Percentiles rank a stretch among this genome's conserved stretches.
phyloP scores from a whole-genome alignment of 1,140 invertebrate genomes.

The Paraescarpia echinospica region DNA sequence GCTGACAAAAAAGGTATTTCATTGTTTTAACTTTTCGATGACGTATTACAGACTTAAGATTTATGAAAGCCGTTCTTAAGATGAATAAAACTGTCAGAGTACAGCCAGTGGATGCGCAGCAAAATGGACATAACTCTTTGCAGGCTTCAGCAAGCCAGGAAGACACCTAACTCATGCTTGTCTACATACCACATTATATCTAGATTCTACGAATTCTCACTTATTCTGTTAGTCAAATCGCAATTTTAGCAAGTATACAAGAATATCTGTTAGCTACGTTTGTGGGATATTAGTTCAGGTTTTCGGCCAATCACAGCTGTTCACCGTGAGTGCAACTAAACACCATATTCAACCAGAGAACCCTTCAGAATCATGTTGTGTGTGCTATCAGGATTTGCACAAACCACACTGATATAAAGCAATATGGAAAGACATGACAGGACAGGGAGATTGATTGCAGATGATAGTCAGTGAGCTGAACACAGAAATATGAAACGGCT shows the following conservation, averaged over 20 bases:
- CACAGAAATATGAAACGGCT: not conserved
- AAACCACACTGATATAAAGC: not conserved
- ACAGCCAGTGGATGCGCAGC: not conserved
- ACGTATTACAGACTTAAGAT: no score
- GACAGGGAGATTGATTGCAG: no score
- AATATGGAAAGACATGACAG: not conserved
- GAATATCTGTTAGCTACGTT: not conserved
- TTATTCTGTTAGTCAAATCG: not conserved
- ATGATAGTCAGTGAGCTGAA: not conserved
- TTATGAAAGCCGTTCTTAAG: not conserved
- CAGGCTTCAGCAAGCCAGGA: not conserved
- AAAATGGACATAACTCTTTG: not conserved
- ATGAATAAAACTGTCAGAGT: not conserved
- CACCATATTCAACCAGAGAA: not conserved
- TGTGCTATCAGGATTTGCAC: not conserved
- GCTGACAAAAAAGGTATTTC: no score
- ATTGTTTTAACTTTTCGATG: no score
- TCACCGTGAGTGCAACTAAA: not conserved
- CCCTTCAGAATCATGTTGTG: not conserved
- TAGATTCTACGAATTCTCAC: not conserved
- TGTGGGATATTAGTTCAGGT: not conserved
- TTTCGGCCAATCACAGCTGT: not conserved
- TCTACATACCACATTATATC: no score
- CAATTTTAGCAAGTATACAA: not conserved
- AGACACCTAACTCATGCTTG: no score